These are phyloP conservation scores for Luffia ferchaultella DNA, from an alignment of 2,888 invertebrate genomes.

Conservation along the genomic window DNA sequence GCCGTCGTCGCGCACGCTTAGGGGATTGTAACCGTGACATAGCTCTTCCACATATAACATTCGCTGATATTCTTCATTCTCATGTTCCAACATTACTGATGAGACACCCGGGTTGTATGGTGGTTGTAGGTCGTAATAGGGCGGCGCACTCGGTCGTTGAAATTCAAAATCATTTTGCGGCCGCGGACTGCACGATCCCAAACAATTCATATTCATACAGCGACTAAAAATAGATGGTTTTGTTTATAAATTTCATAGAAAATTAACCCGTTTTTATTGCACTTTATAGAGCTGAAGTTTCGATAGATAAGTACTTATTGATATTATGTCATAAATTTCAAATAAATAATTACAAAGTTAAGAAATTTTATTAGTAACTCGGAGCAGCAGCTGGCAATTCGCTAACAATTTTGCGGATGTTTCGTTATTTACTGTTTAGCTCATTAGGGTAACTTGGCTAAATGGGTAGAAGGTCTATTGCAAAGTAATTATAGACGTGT, in stretches of 20 bases:
- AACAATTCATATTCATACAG: constrained; percentile 39
- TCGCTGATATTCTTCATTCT: not conserved
- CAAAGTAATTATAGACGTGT: too few relatives aligned
- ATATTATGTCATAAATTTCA: too few relatives aligned
- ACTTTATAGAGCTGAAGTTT: too few relatives aligned
- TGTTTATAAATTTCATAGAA: too few relatives aligned
- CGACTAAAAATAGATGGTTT: too few relatives aligned
- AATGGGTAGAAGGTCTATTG: too few relatives aligned
- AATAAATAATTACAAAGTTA: too few relatives aligned
- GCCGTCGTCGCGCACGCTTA: constrained; percentile 24
- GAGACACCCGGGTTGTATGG: constrained; percentile 48
- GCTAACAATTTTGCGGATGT: not conserved
- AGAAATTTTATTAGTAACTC: too few relatives aligned
- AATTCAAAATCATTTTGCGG: constrained; percentile 23
- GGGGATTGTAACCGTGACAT: constrained; percentile 5
- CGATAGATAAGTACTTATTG: too few relatives aligned
- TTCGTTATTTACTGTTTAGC: not conserved
- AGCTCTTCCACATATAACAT: not conserved
- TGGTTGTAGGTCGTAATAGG: constrained; percentile 41
- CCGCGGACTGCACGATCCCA: constrained; percentile 30
- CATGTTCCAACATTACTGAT: not conserved
- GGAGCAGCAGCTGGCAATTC: not conserved
- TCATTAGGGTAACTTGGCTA: not conserved
- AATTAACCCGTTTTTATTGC: too few relatives aligned
- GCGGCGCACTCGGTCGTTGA: constrained; percentile 33